Conservation (phyloP, 2,113 vertebrate genomes). For the Ciconia stormi region DNA sequence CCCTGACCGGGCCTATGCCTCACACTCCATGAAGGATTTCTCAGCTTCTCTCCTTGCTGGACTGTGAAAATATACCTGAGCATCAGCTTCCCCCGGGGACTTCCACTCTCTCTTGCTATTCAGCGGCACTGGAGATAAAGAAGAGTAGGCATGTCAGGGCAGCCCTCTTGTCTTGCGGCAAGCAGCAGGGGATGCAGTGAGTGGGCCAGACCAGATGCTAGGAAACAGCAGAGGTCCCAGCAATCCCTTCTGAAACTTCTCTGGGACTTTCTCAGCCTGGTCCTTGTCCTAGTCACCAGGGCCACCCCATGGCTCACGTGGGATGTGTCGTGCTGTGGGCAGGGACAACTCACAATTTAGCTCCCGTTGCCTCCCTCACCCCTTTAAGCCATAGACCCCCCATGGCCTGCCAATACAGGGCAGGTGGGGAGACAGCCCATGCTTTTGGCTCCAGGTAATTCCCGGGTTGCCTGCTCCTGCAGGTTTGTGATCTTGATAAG, state of each 20-base stretch:
- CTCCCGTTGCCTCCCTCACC: not conserved
- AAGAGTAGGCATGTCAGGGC: not conserved
- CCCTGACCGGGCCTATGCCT: not conserved
- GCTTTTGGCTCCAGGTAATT: not conserved
- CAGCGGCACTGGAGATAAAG: not conserved
- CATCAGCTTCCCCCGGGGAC: not conserved
- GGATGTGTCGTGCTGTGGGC: not conserved
- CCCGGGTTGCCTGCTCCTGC: not conserved
- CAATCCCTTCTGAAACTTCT: not conserved
- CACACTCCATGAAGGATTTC: not conserved
- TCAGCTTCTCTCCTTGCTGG: not conserved
- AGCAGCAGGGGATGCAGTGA: not conserved
- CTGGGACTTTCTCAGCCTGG: not conserved
- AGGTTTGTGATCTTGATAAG: not conserved
- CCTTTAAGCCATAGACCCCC: not conserved
- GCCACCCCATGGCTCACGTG: not conserved
- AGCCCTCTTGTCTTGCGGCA: not conserved
- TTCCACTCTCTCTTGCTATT: not conserved
- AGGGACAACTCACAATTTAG: not conserved
- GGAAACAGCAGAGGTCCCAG: not conserved
- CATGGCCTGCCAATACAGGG: not conserved
- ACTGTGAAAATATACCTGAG: not conserved
- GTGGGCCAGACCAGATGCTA: not conserved
- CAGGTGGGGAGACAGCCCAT: not conserved
- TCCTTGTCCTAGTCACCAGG: not conserved